Base-by-base conservation (phyloP, 2,113 vertebrate genomes). In the Zosterops borbonicus region DNA sequence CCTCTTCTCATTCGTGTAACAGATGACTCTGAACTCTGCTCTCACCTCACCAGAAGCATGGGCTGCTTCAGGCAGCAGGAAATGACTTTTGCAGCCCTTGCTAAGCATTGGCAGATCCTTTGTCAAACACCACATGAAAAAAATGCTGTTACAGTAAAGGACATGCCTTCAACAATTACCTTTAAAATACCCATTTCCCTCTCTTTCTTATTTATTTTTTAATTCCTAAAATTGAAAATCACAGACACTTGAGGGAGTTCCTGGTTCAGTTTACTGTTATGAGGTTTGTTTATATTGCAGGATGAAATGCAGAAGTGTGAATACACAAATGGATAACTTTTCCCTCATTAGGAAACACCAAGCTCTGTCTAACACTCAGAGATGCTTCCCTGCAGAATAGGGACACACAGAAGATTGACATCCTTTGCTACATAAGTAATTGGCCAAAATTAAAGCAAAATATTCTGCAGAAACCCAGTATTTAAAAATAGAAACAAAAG, bases 71-170 rank as follows among this genome's bases (percentile, higher is more conserved):
- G 91, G 64, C 81, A 69, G 84, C 82, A 95, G 91, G 69, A 77
- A 87, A 94, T 93, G 9, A 84, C 91, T 95, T 95, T 84, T 96
- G 60, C 83, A 92, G 58, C 69, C 83, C 74, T 92, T 6, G 2
- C 79, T 91, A 94, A 94, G 77, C 77, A 41, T 28, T 92, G 91
- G 80, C 80, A 94, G 73, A 87, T 92, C 42, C 70, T 92, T 89
- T 95, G 83, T 96, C 80, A 96, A 97, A 81, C 33, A 91, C 88
- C 84, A 81, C 46, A 83, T 94, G 90, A 69, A 93, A 96, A 95
- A 89, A 94, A 29, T 67, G 46, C 22, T n/a, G 7, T 88, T 59
- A 70, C 80, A 93, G 62, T 82, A 91, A 95, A 92, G 76, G 93
- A 89, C 56, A 31, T 21, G 1, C 24, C 41, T 19, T 52, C 4